A percentile compares a stretch with the other conserved stretches of the same genome.
phyloP scores from a whole-genome alignment of 2,888 invertebrate species.

The Drosophila mercatorum region DNA sequence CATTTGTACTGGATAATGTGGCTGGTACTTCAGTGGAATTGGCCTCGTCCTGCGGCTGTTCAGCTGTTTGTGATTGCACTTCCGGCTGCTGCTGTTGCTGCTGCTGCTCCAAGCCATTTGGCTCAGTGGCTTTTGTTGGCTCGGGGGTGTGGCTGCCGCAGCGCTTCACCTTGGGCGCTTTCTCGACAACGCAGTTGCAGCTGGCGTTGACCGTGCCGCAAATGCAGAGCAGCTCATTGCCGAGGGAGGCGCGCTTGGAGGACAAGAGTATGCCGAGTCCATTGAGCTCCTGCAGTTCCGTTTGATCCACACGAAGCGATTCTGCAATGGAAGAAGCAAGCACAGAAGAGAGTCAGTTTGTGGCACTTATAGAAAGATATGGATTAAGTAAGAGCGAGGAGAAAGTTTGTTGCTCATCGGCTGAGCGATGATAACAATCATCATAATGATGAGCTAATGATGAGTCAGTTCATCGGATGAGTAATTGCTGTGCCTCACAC shows the following conservation, averaged over 20 bases:
- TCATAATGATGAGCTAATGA: slow-evolving; percentile 28
- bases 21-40: slow-evolving; percentile 9
- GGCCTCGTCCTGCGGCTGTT: slow-evolving; percentile 10
- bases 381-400: slow-evolving; percentile 23
- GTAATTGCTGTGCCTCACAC: slow-evolving; percentile 32
- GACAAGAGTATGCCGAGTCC: slow-evolving; percentile 41
- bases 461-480: slow-evolving; percentile 60
- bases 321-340: slow-evolving; percentile 37
- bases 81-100: slow-evolving; percentile 3
- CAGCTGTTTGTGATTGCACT: slow-evolving; percentile 4
- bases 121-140: slow-evolving; percentile 15
- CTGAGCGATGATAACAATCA: slow-evolving; percentile 23
- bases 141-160: slow-evolving; percentile 38
- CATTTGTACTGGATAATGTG: slow-evolving; percentile 44
- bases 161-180: slow-evolving; percentile 61
- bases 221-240: slow-evolving; percentile 53
- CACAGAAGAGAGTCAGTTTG: not conserved
- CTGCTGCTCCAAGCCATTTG: slow-evolving; percentile 16
- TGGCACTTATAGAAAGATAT: not conserved
- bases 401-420: slow-evolving; percentile 51
- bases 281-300: slow-evolving; percentile 65
- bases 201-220: slow-evolving; percentile 34
- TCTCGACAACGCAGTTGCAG: slow-evolving; percentile 50
- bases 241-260: slow-evolving; percentile 61
- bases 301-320: slow-evolving; percentile 67